Evolutionary conservation across 2,113 vertebrate species (phyloP).

Genomic region (Centrocercus urophasianus): DNA sequence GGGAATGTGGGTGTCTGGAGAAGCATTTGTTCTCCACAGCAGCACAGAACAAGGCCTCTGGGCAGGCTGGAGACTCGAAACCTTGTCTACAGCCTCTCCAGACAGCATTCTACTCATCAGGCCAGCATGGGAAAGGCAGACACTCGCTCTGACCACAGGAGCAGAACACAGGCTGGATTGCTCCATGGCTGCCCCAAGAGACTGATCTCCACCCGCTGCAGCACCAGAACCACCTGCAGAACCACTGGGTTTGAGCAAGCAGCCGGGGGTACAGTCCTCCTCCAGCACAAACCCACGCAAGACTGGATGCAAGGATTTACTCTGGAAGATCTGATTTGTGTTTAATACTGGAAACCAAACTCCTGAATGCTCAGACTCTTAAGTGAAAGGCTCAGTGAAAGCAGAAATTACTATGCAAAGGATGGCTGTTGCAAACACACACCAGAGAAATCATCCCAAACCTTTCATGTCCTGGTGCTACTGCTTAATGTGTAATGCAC

Average conservation of each 20-base stretch:
- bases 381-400: background rate
- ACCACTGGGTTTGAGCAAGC: background rate
- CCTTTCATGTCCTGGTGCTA: background rate
- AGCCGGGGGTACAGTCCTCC: background rate
- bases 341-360: background rate
- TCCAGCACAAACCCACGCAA: background rate
- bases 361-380: background rate
- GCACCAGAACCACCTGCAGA: background rate
- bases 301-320: background rate
- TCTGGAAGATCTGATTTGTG: background rate
- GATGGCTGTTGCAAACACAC: background rate
- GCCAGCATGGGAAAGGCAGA: background rate
- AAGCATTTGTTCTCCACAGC: background rate
- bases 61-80: background rate
- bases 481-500: accelerated
- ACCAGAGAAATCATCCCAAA: background rate
- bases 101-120: background rate
- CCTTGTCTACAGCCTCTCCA: background rate
- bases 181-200: background rate
- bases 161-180: background rate
- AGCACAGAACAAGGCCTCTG: background rate
- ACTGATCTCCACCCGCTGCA: background rate
- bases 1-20: background rate
- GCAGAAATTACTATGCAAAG: background rate
- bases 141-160: background rate